Evolutionary conservation across 1,140 invertebrate species (phyloP), one percentile per base, ranked within the genome.

Genomic region (Aphelinus certus): DNA sequence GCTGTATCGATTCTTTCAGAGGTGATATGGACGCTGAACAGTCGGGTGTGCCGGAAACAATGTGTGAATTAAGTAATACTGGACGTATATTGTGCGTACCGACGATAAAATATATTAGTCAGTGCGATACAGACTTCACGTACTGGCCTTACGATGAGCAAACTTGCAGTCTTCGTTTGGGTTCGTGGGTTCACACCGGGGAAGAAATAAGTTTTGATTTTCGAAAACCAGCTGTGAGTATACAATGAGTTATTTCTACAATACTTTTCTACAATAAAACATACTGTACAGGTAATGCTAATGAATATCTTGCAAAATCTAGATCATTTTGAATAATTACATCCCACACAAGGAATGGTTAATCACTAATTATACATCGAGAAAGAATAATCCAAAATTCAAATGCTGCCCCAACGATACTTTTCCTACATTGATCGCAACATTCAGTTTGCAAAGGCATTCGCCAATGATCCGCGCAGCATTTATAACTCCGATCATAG

Each of bases 161-260:
- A 68, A 81, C 81, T 7, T 88, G 87, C 76, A 81, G 79, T 1
- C 78, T 88, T 7, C 80, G 75, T 49, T 82, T 88, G 60, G 83
- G 82, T 26, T 85, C 85, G 1, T 92, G 91, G 91, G 87, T 89
- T 71, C 88, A 92, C 68, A 88, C 86, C 1, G 89, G 89, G 0
- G 90, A 91, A 82, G 90, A 92, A 80, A 82, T 92, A 1, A 87
- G 90, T 76, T 88, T 90, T 51, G 84, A 85, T 56, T 73, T 86
- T 3, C 10, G 73, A 9, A 73, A 79, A 45, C 75, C 82, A 53
- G 77, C 74, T 26, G 85, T 86, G 81, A 66, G 64, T 61, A 57
- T 42, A 26, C 26, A 26, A 26, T 26, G 26, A 26, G 26, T 26
- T 0, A 26, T 26, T 26, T n/a, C n/a, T n/a, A n/a, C n/a, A n/a